Evolutionary conservation across 2,888 invertebrate species (phyloP).

Genomic region (Acrocera orbiculus): DNA sequence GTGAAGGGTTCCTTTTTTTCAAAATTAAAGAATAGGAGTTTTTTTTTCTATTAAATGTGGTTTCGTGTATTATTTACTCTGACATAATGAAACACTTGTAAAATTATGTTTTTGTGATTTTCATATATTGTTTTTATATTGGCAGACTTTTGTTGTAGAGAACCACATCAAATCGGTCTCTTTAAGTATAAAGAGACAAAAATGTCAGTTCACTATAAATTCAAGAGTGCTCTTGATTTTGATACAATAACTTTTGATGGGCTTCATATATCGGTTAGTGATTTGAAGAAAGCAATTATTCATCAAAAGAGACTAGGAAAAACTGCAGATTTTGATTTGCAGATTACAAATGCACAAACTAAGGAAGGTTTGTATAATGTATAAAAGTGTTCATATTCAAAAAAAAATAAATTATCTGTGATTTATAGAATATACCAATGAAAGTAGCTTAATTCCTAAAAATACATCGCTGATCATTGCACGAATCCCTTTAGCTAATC

Average conservation of each 20-base stretch:
- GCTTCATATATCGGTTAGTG: constrained; percentile 84
- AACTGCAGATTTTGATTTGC: constrained; percentile 86
- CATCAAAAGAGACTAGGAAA: constrained; percentile 90
- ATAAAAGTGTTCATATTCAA: background rate
- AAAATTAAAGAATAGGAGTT: no score
- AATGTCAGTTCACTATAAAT: constrained; percentile 97
- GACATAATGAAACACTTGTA: no score
- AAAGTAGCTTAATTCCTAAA: constrained; percentile 82
- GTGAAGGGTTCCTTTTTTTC: no score
- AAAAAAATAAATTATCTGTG: background rate
- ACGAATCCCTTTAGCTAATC: constrained; percentile 69
- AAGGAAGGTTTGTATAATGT: constrained; percentile 87
- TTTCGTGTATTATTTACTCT: no score
- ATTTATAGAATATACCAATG: constrained; percentile 69
- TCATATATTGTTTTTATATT: no score
- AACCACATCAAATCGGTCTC: no score
- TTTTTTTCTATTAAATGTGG: no score
- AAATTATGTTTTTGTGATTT: no score
- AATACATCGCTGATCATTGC: constrained; percentile 93
- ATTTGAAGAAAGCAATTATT: constrained; percentile 86
- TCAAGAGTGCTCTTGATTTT: constrained; percentile 89
- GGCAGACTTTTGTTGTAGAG: no score
- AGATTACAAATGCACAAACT: constrained; percentile 92
- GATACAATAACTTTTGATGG: constrained; percentile 96
- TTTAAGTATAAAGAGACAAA: constrained; percentile 11